phyloP scores from a whole-genome alignment of 2,888 invertebrate genomes.

The Uloborus plumipes region DNA sequence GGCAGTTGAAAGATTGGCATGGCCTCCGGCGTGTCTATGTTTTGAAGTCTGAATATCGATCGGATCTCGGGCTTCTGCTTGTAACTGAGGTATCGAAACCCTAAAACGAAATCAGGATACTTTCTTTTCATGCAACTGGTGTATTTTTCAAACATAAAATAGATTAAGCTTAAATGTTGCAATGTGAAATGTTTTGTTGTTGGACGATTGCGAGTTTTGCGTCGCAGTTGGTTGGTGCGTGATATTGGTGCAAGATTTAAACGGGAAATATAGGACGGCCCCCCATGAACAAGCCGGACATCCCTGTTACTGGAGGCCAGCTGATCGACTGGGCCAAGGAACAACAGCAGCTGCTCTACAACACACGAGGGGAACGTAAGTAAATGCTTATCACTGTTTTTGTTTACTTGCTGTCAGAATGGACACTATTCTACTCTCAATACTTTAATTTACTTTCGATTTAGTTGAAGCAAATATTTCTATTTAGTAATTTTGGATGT shows the following conservation, averaged over 20 bases:
- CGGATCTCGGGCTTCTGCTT: constrained; percentile 32
- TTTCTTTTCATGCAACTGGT: constrained; percentile 7
- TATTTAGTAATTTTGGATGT: no score
- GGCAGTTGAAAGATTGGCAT: constrained; percentile 55
- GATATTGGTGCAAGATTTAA: constrained; percentile 34
- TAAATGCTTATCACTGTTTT: constrained; percentile 36
- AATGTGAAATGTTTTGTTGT: constrained; percentile 49
- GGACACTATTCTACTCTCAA: no score
- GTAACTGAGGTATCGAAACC: constrained; percentile 22
- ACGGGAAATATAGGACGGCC: constrained; percentile 47
- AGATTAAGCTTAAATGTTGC: constrained; percentile 3
- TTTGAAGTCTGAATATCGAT: constrained; percentile 58
- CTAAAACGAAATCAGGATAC: not conserved
- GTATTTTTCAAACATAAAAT: constrained; percentile 8
- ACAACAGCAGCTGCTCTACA: constrained; percentile 62
- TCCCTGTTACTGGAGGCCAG: constrained; percentile 63
- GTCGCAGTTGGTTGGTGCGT: constrained; percentile 33
- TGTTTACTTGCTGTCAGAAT: constrained; percentile 47
- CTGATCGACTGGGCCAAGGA: constrained; percentile 64
- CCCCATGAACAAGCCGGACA: constrained; percentile 64
- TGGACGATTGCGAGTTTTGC: constrained; percentile 22
- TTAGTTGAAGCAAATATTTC: no score
- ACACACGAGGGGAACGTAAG: constrained; percentile 60
- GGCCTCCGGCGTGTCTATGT: constrained; percentile 60
- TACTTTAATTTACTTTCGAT: no score